These are phyloP conservation scores for Clistopyga incitator DNA, from an alignment of 2,888 invertebrate species.

Conservation along the genomic window DNA sequence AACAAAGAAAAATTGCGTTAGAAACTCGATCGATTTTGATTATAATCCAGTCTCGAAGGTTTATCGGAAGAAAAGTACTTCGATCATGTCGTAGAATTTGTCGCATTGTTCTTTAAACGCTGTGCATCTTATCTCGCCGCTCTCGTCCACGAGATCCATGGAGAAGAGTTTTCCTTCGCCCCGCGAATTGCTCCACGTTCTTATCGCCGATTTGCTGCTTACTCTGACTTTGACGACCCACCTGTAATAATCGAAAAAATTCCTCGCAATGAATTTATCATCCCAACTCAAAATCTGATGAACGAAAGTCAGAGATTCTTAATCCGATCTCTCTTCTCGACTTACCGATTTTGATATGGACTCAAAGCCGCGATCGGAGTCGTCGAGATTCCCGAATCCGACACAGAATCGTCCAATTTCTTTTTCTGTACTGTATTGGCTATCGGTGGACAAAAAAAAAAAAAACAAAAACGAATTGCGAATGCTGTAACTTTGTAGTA, in stretches of 20 bases:
- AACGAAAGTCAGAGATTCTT: too few species aligned
- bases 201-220: conserved; percentile 91
- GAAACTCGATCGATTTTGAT: background rate
- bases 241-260: conserved; percentile 82
- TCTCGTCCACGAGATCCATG: conserved; percentile 96
- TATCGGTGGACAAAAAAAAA: background rate
- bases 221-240: conserved; percentile 97
- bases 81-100: conserved; percentile 94
- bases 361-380: conserved; percentile 93
- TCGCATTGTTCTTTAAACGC: conserved; percentile 95
- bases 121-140: conserved; percentile 96
- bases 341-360: conserved; percentile 95
- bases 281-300: too few species aligned
- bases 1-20: conserved; percentile 62
- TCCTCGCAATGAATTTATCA: too few species aligned
- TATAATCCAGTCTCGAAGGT: background rate
- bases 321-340: too few species aligned
- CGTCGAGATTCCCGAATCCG: conserved; percentile 71
- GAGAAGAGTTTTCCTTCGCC: conserved; percentile 98
- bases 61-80: conserved; percentile 86
- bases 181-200: conserved; percentile 95
- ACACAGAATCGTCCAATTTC: conserved; percentile 70
- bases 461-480: background rate
- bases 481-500: too few species aligned
- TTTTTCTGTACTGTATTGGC: conserved; percentile 38